Base-by-base conservation (phyloP, 2,797 vertebrate genomes). In the Smutsia gigantea region DNA sequence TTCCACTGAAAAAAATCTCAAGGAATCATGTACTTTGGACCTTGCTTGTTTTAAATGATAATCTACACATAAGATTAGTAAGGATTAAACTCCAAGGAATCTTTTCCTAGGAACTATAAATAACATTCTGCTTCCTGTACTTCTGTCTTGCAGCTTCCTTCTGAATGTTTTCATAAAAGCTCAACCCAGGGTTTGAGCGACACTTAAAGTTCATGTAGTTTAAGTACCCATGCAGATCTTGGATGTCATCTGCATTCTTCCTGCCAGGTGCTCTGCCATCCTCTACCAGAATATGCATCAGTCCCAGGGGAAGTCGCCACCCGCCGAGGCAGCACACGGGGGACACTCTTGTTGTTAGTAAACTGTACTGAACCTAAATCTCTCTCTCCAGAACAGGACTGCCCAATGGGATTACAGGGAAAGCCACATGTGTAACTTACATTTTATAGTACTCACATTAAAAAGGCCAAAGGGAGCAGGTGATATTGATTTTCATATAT, bases 401-500 rank as follows among this genome's bases (percentile, higher is more conserved):
- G 29, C 42, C 53, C 63, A 57, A 13, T 75, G 66, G 42, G 75
- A 84, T 86, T 69, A 90, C 6, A 81, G 29, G 46, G 17, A 91
- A 39, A 77, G 57, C 74, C 64, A 66, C 18, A 34, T 66, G n/a
- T 46, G 2, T 74, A 88, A 88, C 31, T 88, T 84, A 61, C 5
- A 51, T 64, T 92, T 92, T 85, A 63, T 64, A 75, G 64, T 57
- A 39, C 53, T 85, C 53, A 69, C 53, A 69, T 82, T 64, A 39
- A 74, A 92, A 88, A 79, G 51, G 39, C 92, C 57, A 81, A 94
- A 85, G 88, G 17, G 72, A 97, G 69, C 31, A 75, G 13, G 53
- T 86, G n/a, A 69, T 55, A 72, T 59, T 31, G 59, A 84, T 79
- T 78, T 72, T 87, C 31, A 49, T n/a, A 51, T 64, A 53, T 63